Base-by-base conservation (phyloP, 1,140 invertebrate species). In the Globodera ellingtonae region DNA sequence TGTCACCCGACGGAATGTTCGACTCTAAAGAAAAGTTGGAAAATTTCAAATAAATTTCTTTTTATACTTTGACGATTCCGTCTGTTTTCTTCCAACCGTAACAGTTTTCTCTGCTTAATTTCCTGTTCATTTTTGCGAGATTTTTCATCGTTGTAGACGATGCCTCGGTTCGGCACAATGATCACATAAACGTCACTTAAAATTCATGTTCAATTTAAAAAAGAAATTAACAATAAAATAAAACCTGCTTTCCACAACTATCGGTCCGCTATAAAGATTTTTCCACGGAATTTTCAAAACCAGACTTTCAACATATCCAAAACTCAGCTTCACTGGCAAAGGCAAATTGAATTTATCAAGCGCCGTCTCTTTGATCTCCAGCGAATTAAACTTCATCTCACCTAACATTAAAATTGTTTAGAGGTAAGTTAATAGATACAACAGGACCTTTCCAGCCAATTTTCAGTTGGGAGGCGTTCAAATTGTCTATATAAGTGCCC, bases 211-310 rank as follows among this genome's bases (percentile, higher is more conserved):
- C 24, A 21, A 15, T 21, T 4, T 35, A 2, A 35, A 35, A 44
- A n/a, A n/a, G 24, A n/a, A 13, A 76, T 66, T 76, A 4, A 35
- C 18, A 10, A 47, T 18, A 35, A 35, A 35, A 35, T 35, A 2
- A 98, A 91, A 83, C 94, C 93, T 89, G 97, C 99, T 91, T 67
- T 93, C 92, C 0, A 94, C 94, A 86, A 96, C 93, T 48, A 97
- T 95, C 62, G 95, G 94, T 56, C 95, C 93, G 81, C 93, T 94
- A 91, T 98, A 99, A 67, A 98, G 91, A 91, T 97, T 96, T 89
- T 95, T 97, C 94, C 96, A 98, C 82, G 97, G 97, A 90, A 99
- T 98, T 91, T 98, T 98, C 79, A 98, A 90, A 15, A 94, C 93
- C 70, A 99, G 91, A 91, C 95, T 95, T 35, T 94, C 95, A 24